Evolutionary conservation across 2,888 invertebrate genomes (phyloP), one percentile per base, ranked within the genome.

Genomic region (Thumatha senex): DNA sequence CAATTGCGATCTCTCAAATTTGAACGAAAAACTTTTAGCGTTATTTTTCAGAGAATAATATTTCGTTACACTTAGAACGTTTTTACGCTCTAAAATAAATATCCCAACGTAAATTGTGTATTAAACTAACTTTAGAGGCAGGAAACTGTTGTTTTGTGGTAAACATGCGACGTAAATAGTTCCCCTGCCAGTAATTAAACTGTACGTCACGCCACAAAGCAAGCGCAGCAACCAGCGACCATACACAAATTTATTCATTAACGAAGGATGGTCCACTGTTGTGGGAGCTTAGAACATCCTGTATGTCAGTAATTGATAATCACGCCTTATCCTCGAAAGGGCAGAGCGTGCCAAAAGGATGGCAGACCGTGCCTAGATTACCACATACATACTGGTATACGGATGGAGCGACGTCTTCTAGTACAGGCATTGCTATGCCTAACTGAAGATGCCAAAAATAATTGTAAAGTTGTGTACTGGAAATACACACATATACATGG

Each of bases 231-330:
- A 24, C 13, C 15, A 15, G 80, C 34, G 43, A 35, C 29, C 38
- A 14, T 30, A 30, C 63, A 56, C 65, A 81, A 84, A 79, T 84
- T 83, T 78, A 72, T 62, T 72, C 74, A 82, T 83, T 82, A 82
- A 64, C 61, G 70, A 68, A 61, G 70, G 64, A 63, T 67, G 61
- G 63, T 51, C 45, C 44, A 49, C 18, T 58, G 51, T 52, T 59
- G 59, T 48, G 24, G 46, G n/a, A 11, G 13, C 7, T 24, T 34
- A 38, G 24, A 31, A 41, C 30, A 12, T 5, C 36, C 15, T 10
- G 36, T 15, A 14, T 24, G 18, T 24, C 18, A 24, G 18, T 24
- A 24, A 24, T 24, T 24, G 18, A 4, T 24, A 24, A 24, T n/a
- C n/a, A n/a, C n/a, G n/a, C n/a, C n/a, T n/a, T n/a, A n/a, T n/a